phyloP scores from a whole-genome alignment of 2,888 invertebrate genomes.

The Eupithecia inturbata region DNA sequence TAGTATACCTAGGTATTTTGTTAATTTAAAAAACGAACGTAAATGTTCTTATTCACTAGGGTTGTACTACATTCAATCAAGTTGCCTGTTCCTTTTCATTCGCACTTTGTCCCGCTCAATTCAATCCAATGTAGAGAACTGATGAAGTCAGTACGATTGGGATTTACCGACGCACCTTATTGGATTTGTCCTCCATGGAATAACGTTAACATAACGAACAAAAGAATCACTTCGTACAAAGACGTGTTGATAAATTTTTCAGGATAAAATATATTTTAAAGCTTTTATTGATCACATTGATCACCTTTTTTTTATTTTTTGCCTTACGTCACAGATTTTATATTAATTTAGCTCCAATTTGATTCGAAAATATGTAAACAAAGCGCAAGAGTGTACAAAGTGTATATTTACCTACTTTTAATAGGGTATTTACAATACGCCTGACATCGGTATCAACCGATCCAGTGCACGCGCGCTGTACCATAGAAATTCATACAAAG shows the following conservation, averaged over 20 bases:
- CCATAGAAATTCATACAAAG: too few relatives aligned
- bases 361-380: too few relatives aligned
- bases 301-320: too few relatives aligned
- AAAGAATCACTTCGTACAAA: slow-evolving; percentile 11
- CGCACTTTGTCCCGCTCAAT: slow-evolving; percentile 21
- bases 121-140: slow-evolving; percentile 52
- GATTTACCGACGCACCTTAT: slow-evolving; percentile 66
- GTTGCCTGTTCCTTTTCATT: slow-evolving; percentile 22
- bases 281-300: too few relatives aligned
- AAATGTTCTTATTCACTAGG: neutral
- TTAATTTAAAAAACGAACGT: neutral
- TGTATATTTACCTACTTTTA: too few relatives aligned
- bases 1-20: neutral
- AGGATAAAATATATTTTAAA: neutral
- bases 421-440: too few relatives aligned
- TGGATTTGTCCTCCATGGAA: slow-evolving; percentile 57
- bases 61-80: slow-evolving; percentile 8
- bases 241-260: neutral
- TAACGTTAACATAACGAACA: slow-evolving; percentile 1
- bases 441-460: too few relatives aligned
- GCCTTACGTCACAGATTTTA: too few relatives aligned
- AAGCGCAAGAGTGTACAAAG: too few relatives aligned
- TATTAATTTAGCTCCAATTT: too few relatives aligned
- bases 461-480: too few relatives aligned
- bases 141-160: slow-evolving; percentile 66